These are phyloP conservation scores for Lanistes nyassanus DNA, from an alignment of 1,140 invertebrate species.

Conservation along the genomic window DNA sequence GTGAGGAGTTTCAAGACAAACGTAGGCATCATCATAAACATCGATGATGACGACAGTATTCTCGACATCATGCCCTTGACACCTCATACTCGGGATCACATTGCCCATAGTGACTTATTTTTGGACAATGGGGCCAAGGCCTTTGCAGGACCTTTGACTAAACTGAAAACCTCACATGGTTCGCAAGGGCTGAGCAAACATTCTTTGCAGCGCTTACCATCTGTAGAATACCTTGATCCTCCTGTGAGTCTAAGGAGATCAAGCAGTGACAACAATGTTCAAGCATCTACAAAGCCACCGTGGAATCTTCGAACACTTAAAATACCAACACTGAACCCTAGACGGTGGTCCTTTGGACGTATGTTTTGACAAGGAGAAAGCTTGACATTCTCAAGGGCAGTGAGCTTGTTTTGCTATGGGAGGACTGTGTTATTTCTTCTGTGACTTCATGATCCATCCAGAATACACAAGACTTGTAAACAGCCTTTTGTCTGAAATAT, in stretches of 20 bases:
- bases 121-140: constrained; percentile 1
- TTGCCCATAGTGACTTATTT: constrained; percentile 30
- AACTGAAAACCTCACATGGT: constrained; percentile 15
- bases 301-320: not conserved
- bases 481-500: too few relatives aligned
- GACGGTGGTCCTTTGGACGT: constrained; percentile 25
- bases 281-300: not conserved
- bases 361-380: constrained; percentile 6
- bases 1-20: constrained; percentile 4
- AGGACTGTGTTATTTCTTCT: not conserved
- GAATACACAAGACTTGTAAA: too few relatives aligned
- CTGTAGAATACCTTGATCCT: constrained; percentile 37
- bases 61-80: constrained; percentile 31
- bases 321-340: not conserved
- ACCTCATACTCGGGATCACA: constrained; percentile 28
- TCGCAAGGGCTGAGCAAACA: constrained; percentile 19
- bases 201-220: constrained; percentile 27
- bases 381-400: constrained; percentile 9
- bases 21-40: constrained; percentile 24
- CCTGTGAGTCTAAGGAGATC: constrained; percentile 25
- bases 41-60: constrained; percentile 31
- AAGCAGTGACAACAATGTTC: constrained; percentile 16
- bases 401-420: not conserved
- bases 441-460: not conserved
- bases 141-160: not conserved